Evolutionary conservation across 2,797 vertebrate species (phyloP).

Genomic region (Champsocephalus esox): DNA sequence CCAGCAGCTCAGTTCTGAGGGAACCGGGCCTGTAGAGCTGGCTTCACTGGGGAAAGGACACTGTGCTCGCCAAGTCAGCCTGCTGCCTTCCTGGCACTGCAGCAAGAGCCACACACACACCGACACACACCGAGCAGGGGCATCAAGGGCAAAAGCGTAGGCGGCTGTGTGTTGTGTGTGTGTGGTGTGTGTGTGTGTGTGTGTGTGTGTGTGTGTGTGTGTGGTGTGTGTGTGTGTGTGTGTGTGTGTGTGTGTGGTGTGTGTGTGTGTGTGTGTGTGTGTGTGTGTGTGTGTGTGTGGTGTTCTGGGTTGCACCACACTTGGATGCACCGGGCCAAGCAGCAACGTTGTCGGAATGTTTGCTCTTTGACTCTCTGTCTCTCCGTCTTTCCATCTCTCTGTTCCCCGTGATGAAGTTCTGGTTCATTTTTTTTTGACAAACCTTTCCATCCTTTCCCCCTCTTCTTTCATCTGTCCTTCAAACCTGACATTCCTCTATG

Average conservation of each 20-base stretch:
- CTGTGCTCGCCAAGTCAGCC: slow-evolving; percentile 68
- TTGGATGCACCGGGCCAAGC: slow-evolving; percentile 63
- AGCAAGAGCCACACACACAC: slow-evolving; percentile 48
- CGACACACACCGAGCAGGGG: slow-evolving; percentile 37
- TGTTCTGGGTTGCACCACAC: slow-evolving; percentile 69
- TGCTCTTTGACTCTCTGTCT: slow-evolving; percentile 53
- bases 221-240: slow-evolving; percentile 61
- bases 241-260: slow-evolving; percentile 39
- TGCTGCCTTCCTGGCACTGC: slow-evolving; percentile 71
- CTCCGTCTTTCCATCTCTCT: slow-evolving; percentile 60
- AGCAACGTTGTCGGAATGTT: slow-evolving; percentile 72
- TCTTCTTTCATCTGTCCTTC: slow-evolving; percentile 49
- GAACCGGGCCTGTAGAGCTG: slow-evolving; percentile 57
- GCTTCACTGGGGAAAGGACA: slow-evolving; percentile 64
- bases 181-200: slow-evolving; percentile 60
- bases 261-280: slow-evolving; percentile 30
- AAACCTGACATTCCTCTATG: slow-evolving; percentile 51
- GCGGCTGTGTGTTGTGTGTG: slow-evolving; percentile 42
- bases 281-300: slow-evolving; percentile 59
- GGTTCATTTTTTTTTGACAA: slow-evolving; percentile 18
- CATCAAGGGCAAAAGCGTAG: slow-evolving; percentile 61
- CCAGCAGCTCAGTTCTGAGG: slow-evolving; percentile 58
- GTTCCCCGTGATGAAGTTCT: slow-evolving; percentile 44
- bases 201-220: slow-evolving; percentile 69
- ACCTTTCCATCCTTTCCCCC: slow-evolving; percentile 45